Evolutionary conservation across 2,888 invertebrate species (phyloP), one percentile per base, ranked within the genome.

Genomic region (Rhorus exstirpatorius): DNA sequence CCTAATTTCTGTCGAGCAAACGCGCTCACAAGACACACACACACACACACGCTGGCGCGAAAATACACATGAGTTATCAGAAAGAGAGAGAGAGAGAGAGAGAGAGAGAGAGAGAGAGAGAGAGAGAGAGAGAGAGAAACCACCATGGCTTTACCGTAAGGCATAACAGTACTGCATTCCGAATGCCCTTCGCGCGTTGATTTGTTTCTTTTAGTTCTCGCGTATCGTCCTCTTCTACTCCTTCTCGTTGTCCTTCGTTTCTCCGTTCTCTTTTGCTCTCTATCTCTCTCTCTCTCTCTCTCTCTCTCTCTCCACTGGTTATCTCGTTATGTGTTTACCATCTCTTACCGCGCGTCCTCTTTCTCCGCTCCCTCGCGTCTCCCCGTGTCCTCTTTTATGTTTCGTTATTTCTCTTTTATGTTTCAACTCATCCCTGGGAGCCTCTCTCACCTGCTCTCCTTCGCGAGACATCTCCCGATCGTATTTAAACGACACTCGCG

Each of bases 101-200:
- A 61, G 55, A 71, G 71, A 67, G 51, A 77, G 51, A 49, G 60
- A 49, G 60, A 63, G 53, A 14, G 41, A 60, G 53, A 65, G 63
- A 41, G 51, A 41, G 35, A 49, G 58, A 58, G 71, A 65, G 55
- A 35, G 67, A 81, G 71, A 63, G 53, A 17, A 58, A 44, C 72
- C 65, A 51, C 46, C 76, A 68, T 87, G 87, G 88, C 89, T 91
- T 88, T 92, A 92, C 92, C 92, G 92, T 91, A 92, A 91, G 92
- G 88, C 88, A 91, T 92, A 92, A 92, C 92, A 92, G 92, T 92
- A 90, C 89, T 87, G 90, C 92, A 91, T 92, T 91, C 92, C 91
- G 85, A 88, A 88, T 91, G 90, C 91, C 91, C 91, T 91, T 90
- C 89, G 81, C 81, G 77, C 72, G 89, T 88, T 89, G 88, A 87